These are phyloP conservation scores for Pseudomyrmex flavicornis DNA, from an alignment of 1,140 invertebrate genomes.

Conservation along the genomic window DNA sequence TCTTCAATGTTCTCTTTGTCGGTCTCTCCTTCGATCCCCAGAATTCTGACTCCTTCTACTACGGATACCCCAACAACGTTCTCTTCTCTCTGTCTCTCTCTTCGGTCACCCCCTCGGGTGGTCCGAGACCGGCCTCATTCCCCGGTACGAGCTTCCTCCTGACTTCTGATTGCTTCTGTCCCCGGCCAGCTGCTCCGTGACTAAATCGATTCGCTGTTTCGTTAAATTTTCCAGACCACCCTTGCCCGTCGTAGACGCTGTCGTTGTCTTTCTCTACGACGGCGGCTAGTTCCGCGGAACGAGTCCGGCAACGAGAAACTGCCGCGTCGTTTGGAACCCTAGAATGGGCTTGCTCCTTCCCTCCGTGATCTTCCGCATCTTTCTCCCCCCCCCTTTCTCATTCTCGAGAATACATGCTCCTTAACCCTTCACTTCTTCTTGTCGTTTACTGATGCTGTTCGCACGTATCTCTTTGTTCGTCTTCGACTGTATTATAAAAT, in stretches of 20 bases:
- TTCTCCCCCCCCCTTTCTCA: not conserved
- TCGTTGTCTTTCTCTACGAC: conserved; percentile 37
- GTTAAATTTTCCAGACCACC: conserved; percentile 71
- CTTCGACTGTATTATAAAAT: not conserved
- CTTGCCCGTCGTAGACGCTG: conserved; percentile 51
- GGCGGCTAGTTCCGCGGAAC: conserved; percentile 62
- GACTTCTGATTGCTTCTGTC: conserved; percentile 81
- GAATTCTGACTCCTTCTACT: conserved; percentile 33
- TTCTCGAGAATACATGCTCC: not conserved
- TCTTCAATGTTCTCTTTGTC: conserved; percentile 29
- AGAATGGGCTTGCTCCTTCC: not conserved
- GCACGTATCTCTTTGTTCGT: not conserved
- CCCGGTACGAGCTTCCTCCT: conserved; percentile 65
- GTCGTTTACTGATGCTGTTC: not conserved
- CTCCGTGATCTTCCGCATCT: not conserved
- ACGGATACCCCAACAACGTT: conserved; percentile 15
- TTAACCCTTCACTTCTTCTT: not conserved
- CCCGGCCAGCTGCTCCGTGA: conserved; percentile 77
- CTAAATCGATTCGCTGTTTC: conserved; percentile 79
- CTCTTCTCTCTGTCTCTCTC: conserved; percentile 15
- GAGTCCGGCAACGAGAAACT: conserved; percentile 51
- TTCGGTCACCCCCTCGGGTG: conserved; percentile 20
- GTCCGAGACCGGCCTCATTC: conserved; percentile 59
- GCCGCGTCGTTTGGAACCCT: conserved; percentile 26
- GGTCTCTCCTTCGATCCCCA: conserved; percentile 26